Evolutionary conservation across 1,140 invertebrate species (phyloP), one percentile per base, ranked within the genome.

Genomic region (Choristoneura fumiferana): DNA sequence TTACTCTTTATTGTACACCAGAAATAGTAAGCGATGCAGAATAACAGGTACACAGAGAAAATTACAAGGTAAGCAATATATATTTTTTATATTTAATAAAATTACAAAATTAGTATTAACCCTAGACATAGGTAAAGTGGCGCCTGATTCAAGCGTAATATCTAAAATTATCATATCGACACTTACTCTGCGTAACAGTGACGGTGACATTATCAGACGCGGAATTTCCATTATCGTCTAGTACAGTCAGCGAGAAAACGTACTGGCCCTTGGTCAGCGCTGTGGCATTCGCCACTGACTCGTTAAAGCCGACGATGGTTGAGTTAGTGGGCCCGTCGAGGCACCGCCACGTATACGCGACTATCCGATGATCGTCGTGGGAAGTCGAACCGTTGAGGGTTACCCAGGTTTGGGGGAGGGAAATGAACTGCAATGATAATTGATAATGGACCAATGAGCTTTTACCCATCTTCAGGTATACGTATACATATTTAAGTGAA

Each of bases 111-210:
- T n/a, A n/a, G n/a, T n/a, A n/a, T n/a, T n/a, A n/a, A n/a, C n/a
- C n/a, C n/a, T n/a, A n/a, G n/a, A n/a, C n/a, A n/a, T n/a, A n/a
- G n/a, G n/a, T n/a, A n/a, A n/a, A n/a, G n/a, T n/a, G n/a, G n/a
- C n/a, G n/a, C n/a, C n/a, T n/a, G n/a, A n/a, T n/a, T n/a, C n/a
- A n/a, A n/a, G n/a, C n/a, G n/a, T 3, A 29, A 49, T 12, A 13
- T 18, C 12, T 35, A 37, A 9, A 13, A 3, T 29, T 29, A 3
- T 29, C 6, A 29, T 29, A 3, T 3, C 35, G 4, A 59, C 40
- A 93, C 93, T 92, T 92, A 98, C 96, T 96, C 90, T 98, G 96
- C 58, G 95, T 95, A n/a, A 98, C 96, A 64, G 92, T 95, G 10
- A 98, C 91, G 71, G 91, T 92, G 14, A 95, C 92, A 34, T 91